Base-by-base conservation (phyloP, 1,140 invertebrate species). In the Ditylenchus dipsaci region DNA sequence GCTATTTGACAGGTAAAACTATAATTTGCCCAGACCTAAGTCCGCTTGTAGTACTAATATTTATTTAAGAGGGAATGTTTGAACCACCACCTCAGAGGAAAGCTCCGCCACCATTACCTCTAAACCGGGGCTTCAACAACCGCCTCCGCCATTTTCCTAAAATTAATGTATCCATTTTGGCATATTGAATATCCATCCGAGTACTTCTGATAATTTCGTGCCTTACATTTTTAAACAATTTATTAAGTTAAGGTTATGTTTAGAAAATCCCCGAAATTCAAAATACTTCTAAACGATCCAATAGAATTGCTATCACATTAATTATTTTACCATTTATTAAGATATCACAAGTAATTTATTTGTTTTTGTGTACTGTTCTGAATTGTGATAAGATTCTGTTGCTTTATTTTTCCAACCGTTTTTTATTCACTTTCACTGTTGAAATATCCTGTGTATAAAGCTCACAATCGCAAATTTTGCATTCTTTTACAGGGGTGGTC, bases 51-150 rank as follows among this genome's bases (percentile, higher is more conserved):
- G 3, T 38, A 38, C 11, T 5, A 11, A 3, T 38, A 38, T 3
- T 38, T 38, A 11, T 38, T 38, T 38, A 3, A 38, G 72, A 73
- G 27, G 72, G 72, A 42, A 73, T 73, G 72, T 73, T 73, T 59
- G 72, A 65, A 9, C 72, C 72, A 0, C 72, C 72, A 13, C 72
- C 72, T 5, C 56, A 43, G 5, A 72, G 60, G 11, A 60, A 53
- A 33, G 57, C 72, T 1, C 72, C 72, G 1, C 72, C 72, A 15
- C 67, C 65, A 11, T 13, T 42, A 38, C 69, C 69, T 21, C 43
- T 15, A 29, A 60, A 71, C 15, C 49, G 3, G 23, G 57, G n/a
- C 29, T 56, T 56, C 23, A 65, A 65, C 49, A 65, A 65, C 45
- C 27, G 0, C 42, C 27, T 65, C n/a, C 26, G 56, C 53, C 45